phyloP scores from a whole-genome alignment of 2,797 vertebrate species.

The Acanthopagrus latus region DNA sequence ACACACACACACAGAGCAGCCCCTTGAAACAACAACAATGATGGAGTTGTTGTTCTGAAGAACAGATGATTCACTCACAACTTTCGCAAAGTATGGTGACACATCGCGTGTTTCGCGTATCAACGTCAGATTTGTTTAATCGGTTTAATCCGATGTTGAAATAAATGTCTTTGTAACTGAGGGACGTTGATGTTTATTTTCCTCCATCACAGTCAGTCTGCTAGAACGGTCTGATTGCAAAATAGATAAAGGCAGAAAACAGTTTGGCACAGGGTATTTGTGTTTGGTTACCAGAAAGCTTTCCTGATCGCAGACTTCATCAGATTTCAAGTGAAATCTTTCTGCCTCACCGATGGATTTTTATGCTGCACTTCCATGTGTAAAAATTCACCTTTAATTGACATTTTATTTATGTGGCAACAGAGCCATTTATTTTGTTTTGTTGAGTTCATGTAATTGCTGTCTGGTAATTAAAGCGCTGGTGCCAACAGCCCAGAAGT shows the following conservation, averaged over 20 bases:
- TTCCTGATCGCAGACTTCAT: neutral
- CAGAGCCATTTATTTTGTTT: conserved; percentile 6
- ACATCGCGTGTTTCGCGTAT: neutral
- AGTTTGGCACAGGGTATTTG: neutral
- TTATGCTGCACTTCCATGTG: conserved; percentile 2
- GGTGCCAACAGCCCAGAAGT: conserved; percentile 18
- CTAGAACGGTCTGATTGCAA: neutral
- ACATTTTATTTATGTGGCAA: conserved; percentile 18
- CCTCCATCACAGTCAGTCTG: too few relatives aligned
- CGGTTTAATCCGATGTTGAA: neutral
- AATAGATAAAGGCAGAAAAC: conserved; percentile 5
- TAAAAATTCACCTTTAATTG: conserved; percentile 5
- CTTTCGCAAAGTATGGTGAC: neutral
- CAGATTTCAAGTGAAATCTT: conserved; percentile 11
- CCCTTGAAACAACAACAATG: neutral
- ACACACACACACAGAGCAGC: neutral
- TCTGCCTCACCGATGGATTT: neutral
- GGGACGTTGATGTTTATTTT: too few relatives aligned
- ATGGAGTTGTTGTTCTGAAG: neutral
- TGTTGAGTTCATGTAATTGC: conserved; percentile 33
- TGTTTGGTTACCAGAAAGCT: conserved; percentile 42
- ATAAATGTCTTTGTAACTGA: neutral
- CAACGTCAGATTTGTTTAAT: neutral
- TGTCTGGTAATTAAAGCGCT: conserved; percentile 19
- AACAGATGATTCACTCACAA: neutral